phyloP scores from a whole-genome alignment of 2,888 invertebrate species.

The Phalangium opilio region DNA sequence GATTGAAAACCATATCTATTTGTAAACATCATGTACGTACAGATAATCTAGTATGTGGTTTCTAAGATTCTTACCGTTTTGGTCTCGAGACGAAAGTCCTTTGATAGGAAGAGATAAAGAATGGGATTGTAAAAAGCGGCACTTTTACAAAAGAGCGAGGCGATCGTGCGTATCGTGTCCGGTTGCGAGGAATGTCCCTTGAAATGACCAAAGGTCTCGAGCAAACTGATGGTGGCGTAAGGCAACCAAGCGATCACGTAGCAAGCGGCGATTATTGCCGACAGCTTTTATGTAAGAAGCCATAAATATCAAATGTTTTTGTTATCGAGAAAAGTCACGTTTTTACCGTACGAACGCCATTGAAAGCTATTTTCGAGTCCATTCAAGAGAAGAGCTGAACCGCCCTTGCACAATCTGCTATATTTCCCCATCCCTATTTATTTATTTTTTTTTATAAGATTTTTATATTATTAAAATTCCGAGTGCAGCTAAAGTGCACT shows the following conservation, averaged over 20 bases:
- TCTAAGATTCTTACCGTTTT: constrained; percentile 3
- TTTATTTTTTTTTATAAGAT: too few species aligned
- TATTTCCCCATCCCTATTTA: too few species aligned
- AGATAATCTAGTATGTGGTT: too few species aligned
- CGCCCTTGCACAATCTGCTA: too few species aligned
- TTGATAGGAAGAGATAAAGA: constrained; percentile 18
- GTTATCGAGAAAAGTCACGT: not conserved
- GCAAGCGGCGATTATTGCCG: constrained; percentile 11
- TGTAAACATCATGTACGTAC: too few species aligned
- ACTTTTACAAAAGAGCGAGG: constrained; percentile 19
- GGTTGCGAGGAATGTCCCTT: not conserved
- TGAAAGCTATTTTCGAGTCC: not conserved
- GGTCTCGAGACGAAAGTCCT: constrained; percentile 4
- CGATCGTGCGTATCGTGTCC: constrained; percentile 5
- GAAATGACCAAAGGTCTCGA: not conserved
- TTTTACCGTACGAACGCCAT: not conserved
- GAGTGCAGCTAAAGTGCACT: too few species aligned
- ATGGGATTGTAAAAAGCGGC: constrained; percentile 21
- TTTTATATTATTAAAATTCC: too few species aligned
- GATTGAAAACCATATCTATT: too few species aligned
- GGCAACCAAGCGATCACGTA: constrained; percentile 19
- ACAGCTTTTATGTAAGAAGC: constrained; percentile 10
- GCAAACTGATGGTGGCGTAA: constrained; percentile 2
- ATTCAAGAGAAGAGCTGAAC: too few species aligned
- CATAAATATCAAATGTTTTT: not conserved